Evolutionary conservation across 2,113 vertebrate species (phyloP).

Genomic region (Poecile atricapillus): DNA sequence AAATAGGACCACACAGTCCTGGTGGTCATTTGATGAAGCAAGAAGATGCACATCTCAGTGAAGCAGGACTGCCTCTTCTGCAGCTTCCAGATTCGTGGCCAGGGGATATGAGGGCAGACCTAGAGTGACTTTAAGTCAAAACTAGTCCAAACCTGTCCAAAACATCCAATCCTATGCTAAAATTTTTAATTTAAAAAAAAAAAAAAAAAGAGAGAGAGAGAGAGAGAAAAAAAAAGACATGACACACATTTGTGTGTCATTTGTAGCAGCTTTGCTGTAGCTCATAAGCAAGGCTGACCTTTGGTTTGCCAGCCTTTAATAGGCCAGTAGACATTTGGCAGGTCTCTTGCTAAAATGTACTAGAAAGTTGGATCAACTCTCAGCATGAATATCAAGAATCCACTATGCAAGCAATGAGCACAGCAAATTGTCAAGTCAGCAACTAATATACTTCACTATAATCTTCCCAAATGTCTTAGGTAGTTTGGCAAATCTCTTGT

Average conservation of each 20-base stretch:
- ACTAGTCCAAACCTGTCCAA: neutral
- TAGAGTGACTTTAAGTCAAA: neutral
- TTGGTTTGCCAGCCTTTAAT: constrained; percentile 45
- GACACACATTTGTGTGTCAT: neutral
- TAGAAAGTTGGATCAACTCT: constrained; percentile 54
- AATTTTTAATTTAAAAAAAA: neutral
- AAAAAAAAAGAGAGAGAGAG: neutral
- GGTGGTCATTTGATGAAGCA: accelerated
- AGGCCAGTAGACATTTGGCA: constrained; percentile 53
- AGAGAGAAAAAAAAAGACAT: neutral
- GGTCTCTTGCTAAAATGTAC: constrained; percentile 1
- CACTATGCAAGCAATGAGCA: constrained; percentile 14
- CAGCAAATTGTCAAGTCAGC: constrained; percentile 64
- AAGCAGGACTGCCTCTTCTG: neutral
- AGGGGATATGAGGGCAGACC: accelerated
- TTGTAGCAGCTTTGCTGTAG: neutral
- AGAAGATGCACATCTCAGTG: neutral
- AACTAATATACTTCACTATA: constrained; percentile 38
- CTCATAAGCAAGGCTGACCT: neutral
- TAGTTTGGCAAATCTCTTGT: constrained; percentile 67
- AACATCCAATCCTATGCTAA: neutral
- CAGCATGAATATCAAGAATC: constrained; percentile 35
- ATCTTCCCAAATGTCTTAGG: constrained; percentile 59
- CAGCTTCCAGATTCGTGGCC: accelerated
- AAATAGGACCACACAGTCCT: accelerated